Percentiles rank a stretch among this genome's conserved stretches.
Conservation (phyloP, 2,113 vertebrate species). For the Aptenodytes forsteri region DNA sequence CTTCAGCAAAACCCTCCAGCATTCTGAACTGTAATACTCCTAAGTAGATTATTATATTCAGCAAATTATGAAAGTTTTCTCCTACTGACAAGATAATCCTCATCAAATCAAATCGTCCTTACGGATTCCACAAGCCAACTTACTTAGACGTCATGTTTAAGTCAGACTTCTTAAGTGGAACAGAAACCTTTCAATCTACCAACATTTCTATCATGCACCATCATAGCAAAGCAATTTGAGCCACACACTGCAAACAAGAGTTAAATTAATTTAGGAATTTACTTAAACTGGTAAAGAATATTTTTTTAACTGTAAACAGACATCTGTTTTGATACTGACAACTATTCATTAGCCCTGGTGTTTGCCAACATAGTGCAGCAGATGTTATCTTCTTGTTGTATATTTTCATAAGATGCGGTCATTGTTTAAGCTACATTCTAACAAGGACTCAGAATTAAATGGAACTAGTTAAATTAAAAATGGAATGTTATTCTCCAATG, state of each 20-base stretch:
- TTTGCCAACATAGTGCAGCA: constrained; percentile 17
- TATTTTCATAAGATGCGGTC: constrained; percentile 41
- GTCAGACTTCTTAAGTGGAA: neutral
- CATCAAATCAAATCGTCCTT: neutral
- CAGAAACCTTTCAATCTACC: neutral
- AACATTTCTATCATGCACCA: neutral
- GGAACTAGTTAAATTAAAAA: constrained; percentile 54
- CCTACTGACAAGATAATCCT: neutral
- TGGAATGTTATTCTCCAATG: neutral
- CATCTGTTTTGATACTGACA: constrained; percentile 33
- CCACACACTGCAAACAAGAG: neutral
- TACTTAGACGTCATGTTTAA: neutral
- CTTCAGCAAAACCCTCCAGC: neutral
- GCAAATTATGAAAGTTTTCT: neutral
- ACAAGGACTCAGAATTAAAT: constrained; percentile 42
- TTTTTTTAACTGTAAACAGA: constrained; percentile 31
- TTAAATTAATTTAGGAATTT: constrained; percentile 27
- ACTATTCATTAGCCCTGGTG: constrained; percentile 20
- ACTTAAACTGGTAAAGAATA: constrained; percentile 1
- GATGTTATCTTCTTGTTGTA: constrained; percentile 57
- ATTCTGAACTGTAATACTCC: neutral
- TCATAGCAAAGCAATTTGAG: neutral
- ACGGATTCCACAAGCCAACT: neutral
- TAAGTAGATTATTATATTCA: neutral
- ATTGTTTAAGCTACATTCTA: constrained; percentile 52